Base-by-base conservation (phyloP, 2,797 vertebrate genomes). In the Pseudopleuronectes americanus region DNA sequence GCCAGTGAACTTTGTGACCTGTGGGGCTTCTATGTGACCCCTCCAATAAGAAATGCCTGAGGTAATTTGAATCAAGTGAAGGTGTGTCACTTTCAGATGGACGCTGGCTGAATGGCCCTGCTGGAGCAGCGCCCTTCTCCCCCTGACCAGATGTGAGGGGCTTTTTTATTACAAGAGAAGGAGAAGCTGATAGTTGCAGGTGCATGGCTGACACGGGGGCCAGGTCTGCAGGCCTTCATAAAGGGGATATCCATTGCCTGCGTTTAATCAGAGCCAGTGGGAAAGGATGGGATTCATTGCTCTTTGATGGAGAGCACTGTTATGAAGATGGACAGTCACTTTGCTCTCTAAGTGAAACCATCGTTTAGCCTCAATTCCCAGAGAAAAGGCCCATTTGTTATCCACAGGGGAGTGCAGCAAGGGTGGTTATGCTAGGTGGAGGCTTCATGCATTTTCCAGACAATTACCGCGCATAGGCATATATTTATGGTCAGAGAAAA, bases 201-300 rank as follows among this genome's bases (percentile, higher is more conserved):
- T 96, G 96, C 93, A 51, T 89, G 91, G 88, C 92, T 94, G 94
- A 95, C 93, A 90, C 56, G 36, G 80, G 83, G 87, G 91, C 90
- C 80, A 65, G 83, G 79, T 86, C 88, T 82, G 71, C 76, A 69
- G 76, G 80, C 87, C 87, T 91, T 91, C 87, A 89, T 86, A 90
- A 91, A 89, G 87, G 88, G 91, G 90, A 90, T 93, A 93, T 93
- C 91, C 89, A 92, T 91, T 93, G 93, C 94, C 94, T 96, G 94
- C 87, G 93, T 96, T 97, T 97, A 96, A 97, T 97, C 95, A 96
- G 95, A 95, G 94, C 93, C 95, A 94, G 95, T 95, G 93, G 94
- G 93, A 93, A 89, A 93, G 95, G 96, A 97, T 95, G 95, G 94
- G 94, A 96, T 96, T 96, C 95, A 95, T 95, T 96, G 95, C 95